phyloP scores from a whole-genome alignment of 2,797 vertebrate species.

The Hypotaenidia philippensis region DNA sequence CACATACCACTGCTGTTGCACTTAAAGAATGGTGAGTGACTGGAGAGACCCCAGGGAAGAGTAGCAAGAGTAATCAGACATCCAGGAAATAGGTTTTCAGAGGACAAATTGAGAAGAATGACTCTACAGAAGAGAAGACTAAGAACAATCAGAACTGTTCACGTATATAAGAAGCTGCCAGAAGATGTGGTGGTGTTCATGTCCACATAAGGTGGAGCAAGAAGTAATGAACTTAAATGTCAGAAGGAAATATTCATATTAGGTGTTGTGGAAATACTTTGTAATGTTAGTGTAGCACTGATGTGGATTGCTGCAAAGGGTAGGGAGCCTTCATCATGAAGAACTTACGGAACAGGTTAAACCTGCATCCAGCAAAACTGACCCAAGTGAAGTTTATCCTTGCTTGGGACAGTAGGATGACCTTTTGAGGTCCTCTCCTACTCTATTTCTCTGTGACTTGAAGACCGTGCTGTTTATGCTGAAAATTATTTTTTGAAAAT shows the following conservation, averaged over 20 bases:
- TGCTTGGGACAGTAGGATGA: background rate
- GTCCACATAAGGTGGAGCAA: background rate
- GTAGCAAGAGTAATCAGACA: background rate
- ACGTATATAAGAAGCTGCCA: background rate
- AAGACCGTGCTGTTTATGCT: background rate
- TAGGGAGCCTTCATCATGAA: background rate
- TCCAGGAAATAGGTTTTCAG: background rate
- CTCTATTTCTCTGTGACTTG: background rate
- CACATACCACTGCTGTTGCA: background rate
- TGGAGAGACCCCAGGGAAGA: background rate
- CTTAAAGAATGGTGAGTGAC: background rate
- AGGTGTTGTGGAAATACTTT: background rate
- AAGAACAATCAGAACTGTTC: background rate
- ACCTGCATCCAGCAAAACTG: background rate
- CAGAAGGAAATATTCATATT: background rate
- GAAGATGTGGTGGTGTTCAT: background rate
- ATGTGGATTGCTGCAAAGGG: background rate
- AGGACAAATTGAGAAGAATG: background rate
- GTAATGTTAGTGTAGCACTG: background rate
- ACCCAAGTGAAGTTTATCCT: background rate
- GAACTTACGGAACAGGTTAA: background rate
- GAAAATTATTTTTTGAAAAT: background rate
- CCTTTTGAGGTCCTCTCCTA: background rate
- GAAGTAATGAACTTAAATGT: background rate
- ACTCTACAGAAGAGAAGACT: background rate